phyloP scores from a whole-genome alignment of 1,140 invertebrate species.

The Trachelipus rathkii region DNA sequence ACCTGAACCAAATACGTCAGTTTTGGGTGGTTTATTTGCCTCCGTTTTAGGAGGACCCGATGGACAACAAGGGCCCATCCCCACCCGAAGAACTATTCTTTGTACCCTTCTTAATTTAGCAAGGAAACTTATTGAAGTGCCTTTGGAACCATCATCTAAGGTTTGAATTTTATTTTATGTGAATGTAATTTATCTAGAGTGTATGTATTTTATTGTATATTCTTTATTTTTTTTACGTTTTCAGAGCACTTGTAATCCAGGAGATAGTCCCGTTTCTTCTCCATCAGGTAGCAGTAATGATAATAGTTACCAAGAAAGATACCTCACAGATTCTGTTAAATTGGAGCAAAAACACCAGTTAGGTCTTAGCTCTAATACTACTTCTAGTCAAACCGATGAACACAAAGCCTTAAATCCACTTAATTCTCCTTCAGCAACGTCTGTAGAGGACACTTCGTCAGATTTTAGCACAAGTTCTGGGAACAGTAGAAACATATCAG shows the following conservation, averaged over 20 bases:
- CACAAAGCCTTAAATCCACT: constrained; percentile 66
- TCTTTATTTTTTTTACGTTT: too few species aligned
- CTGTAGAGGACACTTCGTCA: too few species aligned
- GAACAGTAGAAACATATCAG: too few species aligned
- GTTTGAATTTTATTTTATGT: neutral
- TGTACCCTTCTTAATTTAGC: constrained; percentile 66
- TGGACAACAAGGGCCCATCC: constrained; percentile 57
- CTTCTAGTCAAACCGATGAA: constrained; percentile 66
- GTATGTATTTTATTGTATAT: too few species aligned
- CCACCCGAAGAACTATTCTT: constrained; percentile 64
- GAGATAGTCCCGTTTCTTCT: too few species aligned
- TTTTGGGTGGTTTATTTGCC: constrained; percentile 62
- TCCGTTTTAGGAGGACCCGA: constrained; percentile 60
- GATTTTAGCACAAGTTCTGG: too few species aligned
- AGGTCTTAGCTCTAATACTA: neutral
- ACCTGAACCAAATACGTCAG: constrained; percentile 51
- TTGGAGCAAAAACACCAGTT: constrained; percentile 38
- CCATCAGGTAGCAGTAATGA: constrained; percentile 10
- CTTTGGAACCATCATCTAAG: constrained; percentile 52
- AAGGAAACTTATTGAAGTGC: constrained; percentile 65
- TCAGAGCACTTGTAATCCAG: too few species aligned
- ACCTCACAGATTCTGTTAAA: constrained; percentile 44
- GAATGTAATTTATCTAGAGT: too few species aligned
- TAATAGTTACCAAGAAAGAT: constrained; percentile 22
- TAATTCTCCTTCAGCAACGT: too few species aligned